Conservation (phyloP, 2,888 invertebrate genomes). For the Cerastis leucographa region DNA sequence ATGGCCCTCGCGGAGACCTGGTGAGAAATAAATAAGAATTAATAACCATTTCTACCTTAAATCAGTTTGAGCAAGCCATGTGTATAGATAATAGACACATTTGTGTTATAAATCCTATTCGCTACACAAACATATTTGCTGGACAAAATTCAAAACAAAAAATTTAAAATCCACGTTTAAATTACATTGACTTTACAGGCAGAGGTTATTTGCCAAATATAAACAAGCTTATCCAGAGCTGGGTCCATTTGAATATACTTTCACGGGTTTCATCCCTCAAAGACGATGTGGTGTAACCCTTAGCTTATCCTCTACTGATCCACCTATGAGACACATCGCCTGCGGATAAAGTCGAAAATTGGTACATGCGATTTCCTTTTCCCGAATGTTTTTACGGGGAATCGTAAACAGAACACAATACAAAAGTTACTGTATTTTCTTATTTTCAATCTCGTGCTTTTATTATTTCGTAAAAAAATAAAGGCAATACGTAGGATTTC, state of each 20-base stretch:
- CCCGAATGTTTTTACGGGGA: conserved; percentile 26
- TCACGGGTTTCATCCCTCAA: conserved; percentile 25
- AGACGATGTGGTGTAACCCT: conserved; percentile 25
- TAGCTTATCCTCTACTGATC: conserved; percentile 52
- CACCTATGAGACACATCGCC: conserved; percentile 25
- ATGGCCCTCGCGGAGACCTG: background rate
- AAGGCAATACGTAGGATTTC: conserved; percentile 30
- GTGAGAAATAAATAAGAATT: background rate
- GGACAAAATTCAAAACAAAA: background rate
- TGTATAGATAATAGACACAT: background rate
- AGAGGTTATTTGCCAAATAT: conserved; percentile 30
- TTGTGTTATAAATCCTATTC: too few species aligned
- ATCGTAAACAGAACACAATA: conserved; percentile 40
- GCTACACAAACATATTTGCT: background rate
- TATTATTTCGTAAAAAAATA: conserved; percentile 31
- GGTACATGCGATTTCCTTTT: conserved; percentile 35
- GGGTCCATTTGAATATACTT: conserved; percentile 45
- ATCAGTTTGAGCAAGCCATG: background rate
- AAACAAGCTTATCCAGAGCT: conserved; percentile 30
- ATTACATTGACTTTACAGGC: conserved; percentile 17
- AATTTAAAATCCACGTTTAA: background rate
- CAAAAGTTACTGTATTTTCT: conserved; percentile 32
- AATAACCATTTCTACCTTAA: background rate
- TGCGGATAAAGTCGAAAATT: conserved; percentile 44
- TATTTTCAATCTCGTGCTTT: conserved; percentile 39